Evolutionary conservation across 2,888 invertebrate species (phyloP).

Genomic region (Athalia rosae): DNA sequence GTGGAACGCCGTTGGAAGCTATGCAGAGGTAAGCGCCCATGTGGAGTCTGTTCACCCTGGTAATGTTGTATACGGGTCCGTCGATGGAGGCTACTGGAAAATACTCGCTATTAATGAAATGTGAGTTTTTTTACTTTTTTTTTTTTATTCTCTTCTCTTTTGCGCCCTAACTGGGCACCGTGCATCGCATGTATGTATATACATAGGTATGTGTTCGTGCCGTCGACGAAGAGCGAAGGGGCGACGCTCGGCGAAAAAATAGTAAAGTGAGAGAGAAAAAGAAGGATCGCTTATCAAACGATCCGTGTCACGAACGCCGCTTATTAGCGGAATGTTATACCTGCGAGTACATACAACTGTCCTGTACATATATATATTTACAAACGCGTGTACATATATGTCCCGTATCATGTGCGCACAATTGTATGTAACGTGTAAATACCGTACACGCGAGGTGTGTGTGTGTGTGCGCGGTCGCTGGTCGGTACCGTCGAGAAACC

Average conservation of each 20-base stretch:
- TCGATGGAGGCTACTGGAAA: conserved; percentile 79
- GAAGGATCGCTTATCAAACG: neutral
- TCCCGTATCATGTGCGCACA: no score
- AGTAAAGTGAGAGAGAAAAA: neutral
- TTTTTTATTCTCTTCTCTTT: no score
- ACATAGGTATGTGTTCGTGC: neutral
- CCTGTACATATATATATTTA: no score
- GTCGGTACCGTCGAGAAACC: no score
- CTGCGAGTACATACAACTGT: no score
- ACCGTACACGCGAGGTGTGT: no score
- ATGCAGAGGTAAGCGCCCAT: conserved; percentile 88
- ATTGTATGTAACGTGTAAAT: no score
- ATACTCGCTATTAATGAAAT: conserved; percentile 62
- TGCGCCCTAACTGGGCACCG: no score
- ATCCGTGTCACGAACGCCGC: conserved; percentile 22
- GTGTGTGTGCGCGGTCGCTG: no score
- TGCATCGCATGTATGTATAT: no score
- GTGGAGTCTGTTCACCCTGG: conserved; percentile 82
- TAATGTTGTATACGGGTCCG: conserved; percentile 80
- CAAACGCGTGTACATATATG: neutral
- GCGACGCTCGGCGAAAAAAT: no score
- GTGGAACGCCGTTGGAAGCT: conserved; percentile 89
- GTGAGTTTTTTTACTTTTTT: neutral
- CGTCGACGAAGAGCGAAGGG: neutral
- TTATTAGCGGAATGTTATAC: conserved; percentile 13